These are phyloP conservation scores for Penaeus vannamei DNA, from an alignment of 1,140 invertebrate genomes.

Conservation along the genomic window DNA sequence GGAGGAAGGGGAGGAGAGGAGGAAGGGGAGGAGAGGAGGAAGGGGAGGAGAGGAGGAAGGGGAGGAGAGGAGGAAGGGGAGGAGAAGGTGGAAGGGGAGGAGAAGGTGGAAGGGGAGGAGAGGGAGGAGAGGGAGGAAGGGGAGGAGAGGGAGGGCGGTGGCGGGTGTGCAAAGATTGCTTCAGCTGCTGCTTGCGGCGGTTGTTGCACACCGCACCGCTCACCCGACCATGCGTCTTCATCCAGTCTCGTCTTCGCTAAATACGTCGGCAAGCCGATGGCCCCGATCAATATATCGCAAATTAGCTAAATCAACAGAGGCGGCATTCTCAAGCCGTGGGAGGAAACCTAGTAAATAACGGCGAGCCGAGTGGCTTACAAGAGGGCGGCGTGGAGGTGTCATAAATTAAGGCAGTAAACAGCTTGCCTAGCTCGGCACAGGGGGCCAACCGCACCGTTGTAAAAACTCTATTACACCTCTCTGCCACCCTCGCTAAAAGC, in stretches of 20 bases:
- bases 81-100: not conserved
- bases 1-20: not conserved
- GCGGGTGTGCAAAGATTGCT: no score
- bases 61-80: not conserved
- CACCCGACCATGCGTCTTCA: conserved; percentile 1
- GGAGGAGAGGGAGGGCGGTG: no score
- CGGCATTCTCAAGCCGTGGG: no score
- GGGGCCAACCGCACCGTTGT: conserved; percentile 49
- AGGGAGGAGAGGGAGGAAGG: no score
- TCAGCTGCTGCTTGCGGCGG: conserved; percentile 32
- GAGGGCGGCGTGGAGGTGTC: conserved; percentile 28
- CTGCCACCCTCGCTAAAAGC: conserved; percentile 28
- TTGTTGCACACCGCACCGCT: conserved; percentile 26
- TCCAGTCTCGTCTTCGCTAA: not conserved
- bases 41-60: not conserved
- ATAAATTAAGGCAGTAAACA: conserved; percentile 59
- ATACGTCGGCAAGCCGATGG: no score
- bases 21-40: not conserved
- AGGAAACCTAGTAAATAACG: not conserved
- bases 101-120: no score
- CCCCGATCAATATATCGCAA: no score
- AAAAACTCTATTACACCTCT: conserved; percentile 59
- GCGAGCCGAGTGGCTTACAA: conserved; percentile 1
- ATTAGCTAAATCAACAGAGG: no score
- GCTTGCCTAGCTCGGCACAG: conserved; percentile 44